Evolutionary conservation across 92 coral and sea anemone species (phyloP).

Genomic region (Zoanthus gigantus): DNA sequence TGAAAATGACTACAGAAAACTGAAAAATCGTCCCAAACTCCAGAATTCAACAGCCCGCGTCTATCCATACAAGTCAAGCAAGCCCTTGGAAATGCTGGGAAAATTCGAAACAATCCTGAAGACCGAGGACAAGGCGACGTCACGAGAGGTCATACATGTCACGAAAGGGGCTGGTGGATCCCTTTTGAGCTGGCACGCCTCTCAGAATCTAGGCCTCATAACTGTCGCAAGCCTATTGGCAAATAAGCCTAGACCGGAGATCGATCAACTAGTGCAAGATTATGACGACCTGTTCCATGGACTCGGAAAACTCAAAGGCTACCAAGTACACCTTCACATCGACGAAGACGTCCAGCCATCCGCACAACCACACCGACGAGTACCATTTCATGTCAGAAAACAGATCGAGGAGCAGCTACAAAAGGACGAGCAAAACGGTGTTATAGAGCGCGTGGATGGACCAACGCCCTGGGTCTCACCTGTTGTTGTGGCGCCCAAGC

Average conservation of each 20-base stretch:
- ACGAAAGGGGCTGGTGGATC: conserved; percentile 49
- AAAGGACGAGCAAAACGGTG: too few relatives aligned
- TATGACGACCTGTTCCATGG: too few relatives aligned
- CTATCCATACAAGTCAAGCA: conserved; percentile 52
- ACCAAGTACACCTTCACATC: too few relatives aligned
- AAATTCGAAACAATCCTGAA: conserved; percentile 49
- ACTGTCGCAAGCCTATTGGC: conserved; percentile 40
- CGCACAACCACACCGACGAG: too few relatives aligned
- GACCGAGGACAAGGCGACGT: conserved; percentile 19
- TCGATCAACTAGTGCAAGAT: conserved; percentile 15
- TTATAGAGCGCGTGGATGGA: too few relatives aligned
- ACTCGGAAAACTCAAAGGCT: too few relatives aligned
- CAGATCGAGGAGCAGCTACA: too few relatives aligned
- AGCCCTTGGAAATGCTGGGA: conserved; percentile 56
- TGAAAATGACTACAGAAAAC: conserved; percentile 48
- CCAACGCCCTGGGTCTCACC: too few relatives aligned
- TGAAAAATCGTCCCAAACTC: conserved; percentile 37
- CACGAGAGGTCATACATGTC: conserved; percentile 36
- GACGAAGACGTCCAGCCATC: too few relatives aligned
- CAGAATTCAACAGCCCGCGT: conserved; percentile 37
- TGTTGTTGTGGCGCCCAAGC: too few relatives aligned
- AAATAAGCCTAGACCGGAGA: conserved; percentile 33
- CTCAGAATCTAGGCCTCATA: conserved; percentile 50
- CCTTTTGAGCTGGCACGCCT: conserved; percentile 50
- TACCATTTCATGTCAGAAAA: too few relatives aligned